Conservation (phyloP, 2,113 vertebrate genomes). For the Haemorhous mexicanus region DNA sequence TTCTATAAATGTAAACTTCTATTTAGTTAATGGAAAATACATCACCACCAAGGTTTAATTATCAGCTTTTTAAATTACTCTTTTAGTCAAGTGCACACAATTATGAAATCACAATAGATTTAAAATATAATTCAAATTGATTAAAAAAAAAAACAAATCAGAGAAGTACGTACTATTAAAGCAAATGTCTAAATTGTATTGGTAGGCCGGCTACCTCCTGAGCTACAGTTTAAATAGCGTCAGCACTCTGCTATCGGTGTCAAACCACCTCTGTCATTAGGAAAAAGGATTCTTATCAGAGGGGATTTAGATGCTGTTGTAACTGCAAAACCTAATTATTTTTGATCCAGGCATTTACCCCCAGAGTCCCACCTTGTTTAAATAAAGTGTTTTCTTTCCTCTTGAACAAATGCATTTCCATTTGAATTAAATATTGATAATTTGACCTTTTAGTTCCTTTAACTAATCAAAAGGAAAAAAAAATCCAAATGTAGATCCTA, state of each 20-base stretch:
- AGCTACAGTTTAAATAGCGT: conserved; percentile 4
- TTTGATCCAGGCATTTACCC: conserved; percentile 67
- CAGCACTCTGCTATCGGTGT: not conserved
- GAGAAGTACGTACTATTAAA: conserved; percentile 26
- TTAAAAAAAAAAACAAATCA: conserved; percentile 15
- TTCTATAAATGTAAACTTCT: conserved; percentile 66
- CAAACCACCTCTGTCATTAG: conserved; percentile 60
- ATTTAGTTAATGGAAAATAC: conserved; percentile 65
- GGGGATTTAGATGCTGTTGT: conserved; percentile 60
- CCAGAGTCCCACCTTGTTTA: conserved; percentile 65
- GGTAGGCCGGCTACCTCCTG: not conserved
- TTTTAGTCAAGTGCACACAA: conserved; percentile 36
- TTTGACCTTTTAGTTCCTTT: conserved; percentile 84
- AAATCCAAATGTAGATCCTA: conserved; percentile 74
- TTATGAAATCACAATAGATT: conserved; percentile 58
- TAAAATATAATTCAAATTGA: conserved; percentile 53
- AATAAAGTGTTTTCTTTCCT: conserved; percentile 74
- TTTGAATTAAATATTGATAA: conserved; percentile 88
- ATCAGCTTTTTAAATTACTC: conserved; percentile 40
- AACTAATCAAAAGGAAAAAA: conserved; percentile 81
- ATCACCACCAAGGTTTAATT: conserved; percentile 49
- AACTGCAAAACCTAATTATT: conserved; percentile 70
- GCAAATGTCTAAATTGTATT: conserved; percentile 24
- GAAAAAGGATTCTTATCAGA: conserved; percentile 59
- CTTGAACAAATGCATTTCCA: conserved; percentile 76